Evolutionary conservation across 2,888 invertebrate genomes (phyloP), one percentile per base, ranked within the genome.

Genomic region (Eledona agricola): DNA sequence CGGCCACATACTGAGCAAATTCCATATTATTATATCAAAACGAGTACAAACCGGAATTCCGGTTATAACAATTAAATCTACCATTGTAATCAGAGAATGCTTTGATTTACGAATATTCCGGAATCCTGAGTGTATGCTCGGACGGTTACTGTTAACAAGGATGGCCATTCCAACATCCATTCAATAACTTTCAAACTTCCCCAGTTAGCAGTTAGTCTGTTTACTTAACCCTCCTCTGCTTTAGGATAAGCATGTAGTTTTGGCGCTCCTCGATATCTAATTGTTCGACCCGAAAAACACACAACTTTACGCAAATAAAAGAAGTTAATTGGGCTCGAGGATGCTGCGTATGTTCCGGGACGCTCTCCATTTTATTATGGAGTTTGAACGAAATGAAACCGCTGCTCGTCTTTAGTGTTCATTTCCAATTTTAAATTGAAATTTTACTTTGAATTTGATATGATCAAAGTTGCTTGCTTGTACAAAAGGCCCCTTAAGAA

Each of bases 121-220:
- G 62, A 61, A 61, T 62, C 62, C 50, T 38, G 50, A 35, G 45
- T 49, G 50, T 50, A 45, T 45, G 51, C 37, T 45, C 51, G 37
- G 51, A 34, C 51, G 45, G 45, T 51, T 51, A 51, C 51, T 49
- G 54, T 43, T 69, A 69, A 66, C 67, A 69, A 68, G 64, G 66
- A 68, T 65, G 68, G 67, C 62, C 70, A 69, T 72, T 71, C 64
- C 65, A 57, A 60, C 62, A 62, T 62, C 71, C 71, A 72, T 73
- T 73, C 72, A 72, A 73, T 73, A 73, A 73, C 70, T 72, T 68
- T 64, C 67, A 64, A 73, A 72, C 69, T 72, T 72, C 71, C 63
- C 72, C 69, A 72, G 72, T 72, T 72, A 72, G 73, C 68, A 72
- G 72, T 73, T 72, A 67, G 65, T 63, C 64, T 71, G 70, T 72